Conservation (phyloP, 2,888 invertebrate species). For the Diachrysia chrysitis region DNA sequence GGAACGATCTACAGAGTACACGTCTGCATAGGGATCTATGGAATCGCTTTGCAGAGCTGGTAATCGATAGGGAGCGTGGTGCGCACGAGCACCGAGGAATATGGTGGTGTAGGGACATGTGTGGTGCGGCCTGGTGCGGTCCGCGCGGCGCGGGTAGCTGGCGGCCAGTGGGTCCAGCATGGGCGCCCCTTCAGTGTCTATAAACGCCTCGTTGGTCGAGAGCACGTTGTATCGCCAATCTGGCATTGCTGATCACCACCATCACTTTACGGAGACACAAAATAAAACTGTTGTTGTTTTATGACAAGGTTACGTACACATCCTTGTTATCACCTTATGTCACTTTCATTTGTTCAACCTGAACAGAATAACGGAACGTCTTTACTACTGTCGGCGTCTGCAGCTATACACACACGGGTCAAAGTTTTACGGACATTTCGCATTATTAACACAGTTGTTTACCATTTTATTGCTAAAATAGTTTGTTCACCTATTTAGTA, state of each 20-base stretch:
- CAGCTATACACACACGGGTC: slow-evolving; percentile 71
- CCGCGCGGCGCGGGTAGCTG: slow-evolving; percentile 87
- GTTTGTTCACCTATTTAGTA: background rate
- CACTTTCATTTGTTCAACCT: slow-evolving; percentile 67
- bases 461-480: slow-evolving; percentile 15
- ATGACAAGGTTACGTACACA: slow-evolving; percentile 62
- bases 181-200: slow-evolving; percentile 75
- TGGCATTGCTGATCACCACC: slow-evolving; percentile 84
- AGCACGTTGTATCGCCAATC: slow-evolving; percentile 89
- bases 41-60: slow-evolving; percentile 80
- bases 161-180: slow-evolving; percentile 81
- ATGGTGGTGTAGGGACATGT: slow-evolving; percentile 87
- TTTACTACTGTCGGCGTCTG: slow-evolving; percentile 76
- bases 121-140: slow-evolving; percentile 83
- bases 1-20: slow-evolving; percentile 84
- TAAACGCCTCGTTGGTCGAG: slow-evolving; percentile 87
- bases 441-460: slow-evolving; percentile 22
- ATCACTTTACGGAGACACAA: slow-evolving; percentile 75
- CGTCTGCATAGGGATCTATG: slow-evolving; percentile 81
- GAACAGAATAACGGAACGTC: slow-evolving; percentile 61
- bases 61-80: slow-evolving; percentile 74
- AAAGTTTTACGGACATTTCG: slow-evolving; percentile 31
- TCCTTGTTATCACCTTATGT: slow-evolving; percentile 61
- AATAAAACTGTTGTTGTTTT: slow-evolving; percentile 60
- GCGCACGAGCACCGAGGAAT: slow-evolving; percentile 78